Evolutionary conservation across 2,888 invertebrate genomes (phyloP).

Genomic region (Aporophyla lueneburgensis): DNA sequence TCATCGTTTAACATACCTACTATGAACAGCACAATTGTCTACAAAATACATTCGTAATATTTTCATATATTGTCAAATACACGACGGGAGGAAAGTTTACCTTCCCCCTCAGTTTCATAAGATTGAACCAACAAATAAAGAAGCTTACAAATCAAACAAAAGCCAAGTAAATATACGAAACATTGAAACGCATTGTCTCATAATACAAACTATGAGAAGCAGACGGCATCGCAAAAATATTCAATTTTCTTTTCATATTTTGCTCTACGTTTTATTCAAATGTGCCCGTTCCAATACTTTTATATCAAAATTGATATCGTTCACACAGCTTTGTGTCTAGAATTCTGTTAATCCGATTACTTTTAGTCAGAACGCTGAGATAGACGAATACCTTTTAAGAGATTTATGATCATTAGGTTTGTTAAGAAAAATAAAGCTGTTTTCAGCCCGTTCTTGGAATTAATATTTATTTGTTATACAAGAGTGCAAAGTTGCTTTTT

Average conservation of each 20-base stretch:
- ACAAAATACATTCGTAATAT: slow-evolving; percentile 13
- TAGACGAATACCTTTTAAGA: slow-evolving; percentile 47
- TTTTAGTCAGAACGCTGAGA: slow-evolving; percentile 27
- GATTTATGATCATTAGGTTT: slow-evolving; percentile 56
- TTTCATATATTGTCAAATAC: slow-evolving; percentile 45
- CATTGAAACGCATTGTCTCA: slow-evolving; percentile 57
- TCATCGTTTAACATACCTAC: background rate
- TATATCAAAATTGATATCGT: slow-evolving; percentile 42
- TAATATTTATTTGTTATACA: too few species aligned
- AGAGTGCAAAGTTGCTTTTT: too few species aligned
- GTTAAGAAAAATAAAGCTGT: slow-evolving; percentile 38
- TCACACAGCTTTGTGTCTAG: slow-evolving; percentile 38
- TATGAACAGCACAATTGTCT: background rate
- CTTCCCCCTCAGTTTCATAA: slow-evolving; percentile 39
- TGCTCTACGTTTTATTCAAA: slow-evolving; percentile 56
- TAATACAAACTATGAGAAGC: slow-evolving; percentile 55
- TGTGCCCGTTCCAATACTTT: slow-evolving; percentile 42
- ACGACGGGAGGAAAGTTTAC: slow-evolving; percentile 27
- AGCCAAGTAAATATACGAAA: slow-evolving; percentile 55
- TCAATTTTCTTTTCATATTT: slow-evolving; percentile 67
- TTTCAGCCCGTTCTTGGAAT: slow-evolving; percentile 42
- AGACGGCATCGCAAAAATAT: slow-evolving; percentile 58
- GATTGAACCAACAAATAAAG: slow-evolving; percentile 52
- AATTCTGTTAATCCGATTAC: slow-evolving; percentile 54
- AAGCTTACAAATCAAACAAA: slow-evolving; percentile 58